A percentile compares a stretch with the other conserved stretches of the same genome.
Evolutionary conservation across 2,113 vertebrate species (phyloP).

Genomic region (Empidonax alnorum): DNA sequence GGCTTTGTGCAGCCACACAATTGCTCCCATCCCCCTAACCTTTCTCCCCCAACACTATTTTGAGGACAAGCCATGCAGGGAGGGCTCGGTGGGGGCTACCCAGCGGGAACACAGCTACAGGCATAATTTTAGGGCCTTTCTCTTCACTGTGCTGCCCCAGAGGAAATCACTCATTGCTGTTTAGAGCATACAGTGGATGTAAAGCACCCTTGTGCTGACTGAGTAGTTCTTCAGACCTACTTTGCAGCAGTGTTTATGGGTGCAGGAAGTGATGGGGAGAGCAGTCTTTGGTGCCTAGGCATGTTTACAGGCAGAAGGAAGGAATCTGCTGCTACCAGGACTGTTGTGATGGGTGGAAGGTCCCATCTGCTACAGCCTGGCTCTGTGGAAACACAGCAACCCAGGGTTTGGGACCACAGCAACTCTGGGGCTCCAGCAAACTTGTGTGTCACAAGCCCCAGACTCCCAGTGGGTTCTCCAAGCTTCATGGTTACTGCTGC

Average conservation of each 20-base stretch:
- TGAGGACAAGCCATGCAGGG: neutral
- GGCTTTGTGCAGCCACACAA: conserved; percentile 70
- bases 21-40: neutral
- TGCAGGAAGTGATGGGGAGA: neutral
- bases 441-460: fast-evolving
- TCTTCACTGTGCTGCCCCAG: neutral
- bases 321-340: neutral
- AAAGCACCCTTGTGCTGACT: neutral
- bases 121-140: neutral
- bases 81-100: neutral
- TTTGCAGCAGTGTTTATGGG: neutral
- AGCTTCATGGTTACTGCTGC: neutral
- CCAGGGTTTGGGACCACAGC: neutral
- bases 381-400: neutral
- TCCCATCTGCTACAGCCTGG: neutral
- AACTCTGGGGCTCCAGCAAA: fast-evolving
- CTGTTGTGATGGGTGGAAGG: neutral
- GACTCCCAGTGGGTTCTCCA: neutral
- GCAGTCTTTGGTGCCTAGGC: neutral
- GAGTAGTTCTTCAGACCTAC: neutral
- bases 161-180: neutral
- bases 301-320: neutral
- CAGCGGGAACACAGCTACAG: neutral
- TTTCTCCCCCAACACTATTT: neutral
- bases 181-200: neutral